Evolutionary conservation across 2,113 vertebrate species (phyloP).

Genomic region (Amphilophus citrinellus): DNA sequence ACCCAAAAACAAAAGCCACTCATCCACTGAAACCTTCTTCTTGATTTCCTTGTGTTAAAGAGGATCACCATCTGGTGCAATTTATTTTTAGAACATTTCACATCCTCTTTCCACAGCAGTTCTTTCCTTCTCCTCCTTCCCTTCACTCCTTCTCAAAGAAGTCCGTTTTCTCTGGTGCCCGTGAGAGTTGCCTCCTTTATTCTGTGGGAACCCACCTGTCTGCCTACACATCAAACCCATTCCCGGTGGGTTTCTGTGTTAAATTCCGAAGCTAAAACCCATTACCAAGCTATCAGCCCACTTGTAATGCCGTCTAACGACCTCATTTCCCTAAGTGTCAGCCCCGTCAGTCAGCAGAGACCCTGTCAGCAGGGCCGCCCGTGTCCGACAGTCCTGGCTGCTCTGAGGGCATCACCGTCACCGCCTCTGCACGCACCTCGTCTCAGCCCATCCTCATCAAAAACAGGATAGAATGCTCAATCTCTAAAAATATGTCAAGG

Average conservation of each 20-base stretch:
- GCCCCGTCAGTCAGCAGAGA: constrained; percentile 74
- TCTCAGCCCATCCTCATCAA: constrained; percentile 59
- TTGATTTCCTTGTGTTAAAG: constrained; percentile 65
- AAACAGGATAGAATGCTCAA: constrained; percentile 82
- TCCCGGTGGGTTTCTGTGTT: constrained; percentile 84
- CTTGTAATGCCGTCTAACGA: constrained; percentile 89
- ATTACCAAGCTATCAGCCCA: constrained; percentile 88
- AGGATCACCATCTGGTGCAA: constrained; percentile 64
- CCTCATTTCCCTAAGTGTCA: constrained; percentile 91
- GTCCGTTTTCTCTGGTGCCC: constrained; percentile 36
- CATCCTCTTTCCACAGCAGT: constrained; percentile 10
- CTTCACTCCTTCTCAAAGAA: background rate
- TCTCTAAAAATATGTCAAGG: constrained; percentile 88
- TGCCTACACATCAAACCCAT: constrained; percentile 82
- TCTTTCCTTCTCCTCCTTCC: constrained; percentile 12
- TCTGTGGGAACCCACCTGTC: constrained; percentile 84
- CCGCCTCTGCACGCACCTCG: constrained; percentile 12
- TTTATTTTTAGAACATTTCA: constrained; percentile 79
- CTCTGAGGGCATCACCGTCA: constrained; percentile 57
- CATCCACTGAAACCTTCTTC: constrained; percentile 27
- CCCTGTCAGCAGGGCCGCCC: constrained; percentile 74
- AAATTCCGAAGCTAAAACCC: constrained; percentile 88
- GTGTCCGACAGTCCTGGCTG: constrained; percentile 63
- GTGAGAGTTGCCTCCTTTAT: constrained; percentile 71
- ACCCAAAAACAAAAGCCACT: constrained; percentile 58